Conservation (phyloP, 2,888 invertebrate genomes). For the Hirtodrosophila cameraria region DNA sequence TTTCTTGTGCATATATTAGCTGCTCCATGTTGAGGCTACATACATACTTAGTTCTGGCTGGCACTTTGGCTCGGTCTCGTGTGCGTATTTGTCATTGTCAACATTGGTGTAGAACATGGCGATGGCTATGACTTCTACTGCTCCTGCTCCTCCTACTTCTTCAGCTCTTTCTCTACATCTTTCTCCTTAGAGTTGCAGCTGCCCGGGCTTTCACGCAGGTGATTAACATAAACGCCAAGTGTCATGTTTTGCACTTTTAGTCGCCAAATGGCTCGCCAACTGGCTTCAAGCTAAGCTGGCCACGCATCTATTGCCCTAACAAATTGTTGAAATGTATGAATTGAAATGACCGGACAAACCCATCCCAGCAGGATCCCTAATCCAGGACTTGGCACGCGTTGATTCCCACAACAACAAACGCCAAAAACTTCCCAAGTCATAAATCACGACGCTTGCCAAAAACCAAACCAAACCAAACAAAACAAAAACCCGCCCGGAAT, state of each 20-base stretch:
- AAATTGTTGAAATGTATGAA: constrained; percentile 61
- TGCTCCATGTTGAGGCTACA: background rate
- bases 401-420: constrained; percentile 54
- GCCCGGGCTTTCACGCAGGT: constrained; percentile 83
- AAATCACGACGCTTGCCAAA: constrained; percentile 83
- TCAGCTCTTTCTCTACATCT: background rate
- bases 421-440: constrained; percentile 79
- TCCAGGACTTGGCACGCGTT: constrained; percentile 72
- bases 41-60: no score
- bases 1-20: constrained; percentile 64
- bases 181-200: constrained; percentile 66
- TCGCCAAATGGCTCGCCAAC: constrained; percentile 30
- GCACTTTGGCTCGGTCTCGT: constrained; percentile 50
- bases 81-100: constrained; percentile 84
- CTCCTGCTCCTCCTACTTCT: constrained; percentile 21
- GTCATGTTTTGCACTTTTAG: constrained; percentile 73
- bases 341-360: constrained; percentile 51
- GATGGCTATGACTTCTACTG: constrained; percentile 20
- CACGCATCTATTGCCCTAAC: constrained; percentile 55
- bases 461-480: constrained; percentile 49
- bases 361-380: constrained; percentile 44
- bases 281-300: constrained; percentile 35
- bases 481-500: constrained; percentile 35
- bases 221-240: constrained; percentile 83
- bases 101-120: constrained; percentile 81